Evolutionary conservation across 2,888 invertebrate species (phyloP), one percentile per base, ranked within the genome.

Genomic region (Hemicrepidius hirtus): DNA sequence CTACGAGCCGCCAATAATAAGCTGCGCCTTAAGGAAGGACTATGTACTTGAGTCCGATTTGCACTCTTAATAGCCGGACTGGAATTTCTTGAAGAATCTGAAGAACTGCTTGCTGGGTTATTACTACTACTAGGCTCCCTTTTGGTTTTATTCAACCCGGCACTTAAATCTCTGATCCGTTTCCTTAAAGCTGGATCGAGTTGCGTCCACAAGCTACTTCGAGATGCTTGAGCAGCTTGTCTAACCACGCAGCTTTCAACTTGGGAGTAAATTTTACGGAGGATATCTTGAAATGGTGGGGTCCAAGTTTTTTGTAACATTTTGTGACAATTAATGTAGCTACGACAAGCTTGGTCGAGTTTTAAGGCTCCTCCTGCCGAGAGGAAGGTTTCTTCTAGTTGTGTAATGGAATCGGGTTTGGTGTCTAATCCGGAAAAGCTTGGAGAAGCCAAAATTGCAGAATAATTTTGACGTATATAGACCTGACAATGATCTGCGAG

Each of bases 401-500:
- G 66, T 6, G 9, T 32, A n/a, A 60, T 41, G 1, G 12, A 13
- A 49, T 55, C 35, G 10, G 37, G 88, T 75, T 93, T 93, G 80
- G 91, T 90, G 24, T 93, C 93, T 50, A 94, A 87, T 0, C 90
- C 88, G 24, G 91, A 86, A 80, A 95, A 94, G 35, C 90, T 88
- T 35, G 40, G 75, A 50, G 83, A 81, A 57, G 90, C 89, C 40
- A 97, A 87, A 4, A 97, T 91, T n/a, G 90, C 90, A 28, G 92
- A 89, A 76, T 97, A 94, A 83, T 95, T 92, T 74, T 93, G 91
- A 2, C 94, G 92, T 44, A 95, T 91, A 84, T 92, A 97, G 92
- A 96, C 92, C 74, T 95, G 93, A 35, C 94, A 93, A 0, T 94
- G 92, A 80, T 95, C 95, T 59, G 95, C 88, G 12, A 98, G 88